phyloP scores from a whole-genome alignment of 2,797 vertebrate species.

The Danio tinwini region DNA sequence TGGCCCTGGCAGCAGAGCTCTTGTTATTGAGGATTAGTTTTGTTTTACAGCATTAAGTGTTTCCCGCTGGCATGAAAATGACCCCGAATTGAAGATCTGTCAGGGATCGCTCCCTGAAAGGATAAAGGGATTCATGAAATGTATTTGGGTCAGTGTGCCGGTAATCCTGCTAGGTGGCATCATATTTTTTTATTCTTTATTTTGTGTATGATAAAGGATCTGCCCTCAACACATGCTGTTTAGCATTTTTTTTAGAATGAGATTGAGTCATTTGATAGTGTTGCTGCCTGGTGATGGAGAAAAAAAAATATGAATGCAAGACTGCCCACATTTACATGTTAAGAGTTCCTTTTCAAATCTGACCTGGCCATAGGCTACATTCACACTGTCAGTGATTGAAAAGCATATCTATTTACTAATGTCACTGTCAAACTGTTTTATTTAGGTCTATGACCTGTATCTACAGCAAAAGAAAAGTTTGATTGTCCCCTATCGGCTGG shows the following conservation, averaged over 20 bases:
- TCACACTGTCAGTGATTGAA: no score
- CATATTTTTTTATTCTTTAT: constrained; percentile 3
- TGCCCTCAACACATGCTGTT: not conserved
- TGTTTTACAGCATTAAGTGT: constrained; percentile 33
- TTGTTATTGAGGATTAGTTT: constrained; percentile 39
- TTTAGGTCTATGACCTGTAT: no score
- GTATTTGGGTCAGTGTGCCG: constrained; percentile 24
- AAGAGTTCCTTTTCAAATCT: not conserved
- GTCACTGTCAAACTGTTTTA: no score
- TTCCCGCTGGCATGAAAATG: constrained; percentile 26
- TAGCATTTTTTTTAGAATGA: constrained; percentile 21
- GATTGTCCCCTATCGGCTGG: no score
- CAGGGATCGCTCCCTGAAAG: constrained; percentile 21
- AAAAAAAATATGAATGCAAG: not conserved
- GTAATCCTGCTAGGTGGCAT: constrained; percentile 14
- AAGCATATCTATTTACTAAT: not conserved
- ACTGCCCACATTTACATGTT: not conserved
- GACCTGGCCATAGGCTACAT: not conserved
- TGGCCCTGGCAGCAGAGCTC: not conserved
- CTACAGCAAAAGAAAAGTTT: no score
- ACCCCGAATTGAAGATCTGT: constrained; percentile 39
- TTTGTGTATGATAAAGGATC: not conserved
- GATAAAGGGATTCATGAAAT: constrained; percentile 29
- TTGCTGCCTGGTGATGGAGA: not conserved
- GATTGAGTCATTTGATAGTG: not conserved